Percentiles rank a stretch among this genome's conserved stretches.
Evolutionary conservation across 2,888 invertebrate genomes (phyloP).

Genomic region (Ectemnius continuus): DNA sequence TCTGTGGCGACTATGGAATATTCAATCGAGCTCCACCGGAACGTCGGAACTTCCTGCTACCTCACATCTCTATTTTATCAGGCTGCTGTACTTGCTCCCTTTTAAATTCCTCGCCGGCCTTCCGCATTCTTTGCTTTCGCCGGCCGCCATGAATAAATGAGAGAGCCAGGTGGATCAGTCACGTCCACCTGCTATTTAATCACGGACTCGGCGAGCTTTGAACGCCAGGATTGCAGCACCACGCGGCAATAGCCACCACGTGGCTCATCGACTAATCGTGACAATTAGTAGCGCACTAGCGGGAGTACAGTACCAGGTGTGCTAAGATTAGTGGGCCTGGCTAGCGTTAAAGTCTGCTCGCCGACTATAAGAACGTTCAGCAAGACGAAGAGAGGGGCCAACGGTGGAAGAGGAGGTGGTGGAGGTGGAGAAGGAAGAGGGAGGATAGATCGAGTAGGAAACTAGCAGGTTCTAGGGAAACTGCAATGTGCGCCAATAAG

Average conservation of each 20-base stretch:
- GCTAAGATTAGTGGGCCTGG: slow-evolving; percentile 63
- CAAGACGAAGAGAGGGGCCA: background rate
- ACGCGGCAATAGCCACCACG: slow-evolving; percentile 7
- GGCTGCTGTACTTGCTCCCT: background rate
- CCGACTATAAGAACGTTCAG: background rate
- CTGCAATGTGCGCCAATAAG: slow-evolving; percentile 58
- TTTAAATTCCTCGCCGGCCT: background rate
- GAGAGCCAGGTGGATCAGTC: no score
- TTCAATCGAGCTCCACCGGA: background rate
- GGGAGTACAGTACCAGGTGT: slow-evolving; percentile 59
- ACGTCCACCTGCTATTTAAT: no score
- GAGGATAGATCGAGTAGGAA: slow-evolving; percentile 25
- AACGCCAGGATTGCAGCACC: background rate
- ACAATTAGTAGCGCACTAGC: slow-evolving; percentile 54
- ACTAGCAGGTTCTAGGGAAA: slow-evolving; percentile 39
- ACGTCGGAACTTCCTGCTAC: background rate
- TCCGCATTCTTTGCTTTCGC: background rate
- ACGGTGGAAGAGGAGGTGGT: no score
- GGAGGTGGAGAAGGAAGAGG: background rate
- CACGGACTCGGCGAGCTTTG: background rate
- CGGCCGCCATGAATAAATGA: background rate
- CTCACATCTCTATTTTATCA: slow-evolving; percentile 8
- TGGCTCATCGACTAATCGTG: slow-evolving; percentile 62
- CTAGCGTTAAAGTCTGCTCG: slow-evolving; percentile 52
- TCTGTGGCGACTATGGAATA: slow-evolving; percentile 8